Percentiles rank a stretch among this genome's conserved stretches.
These are phyloP conservation scores for Halichondria panicea DNA, from an alignment of 37 sponge, comb jelly and placozoan genomes.

Conservation along the genomic window DNA sequence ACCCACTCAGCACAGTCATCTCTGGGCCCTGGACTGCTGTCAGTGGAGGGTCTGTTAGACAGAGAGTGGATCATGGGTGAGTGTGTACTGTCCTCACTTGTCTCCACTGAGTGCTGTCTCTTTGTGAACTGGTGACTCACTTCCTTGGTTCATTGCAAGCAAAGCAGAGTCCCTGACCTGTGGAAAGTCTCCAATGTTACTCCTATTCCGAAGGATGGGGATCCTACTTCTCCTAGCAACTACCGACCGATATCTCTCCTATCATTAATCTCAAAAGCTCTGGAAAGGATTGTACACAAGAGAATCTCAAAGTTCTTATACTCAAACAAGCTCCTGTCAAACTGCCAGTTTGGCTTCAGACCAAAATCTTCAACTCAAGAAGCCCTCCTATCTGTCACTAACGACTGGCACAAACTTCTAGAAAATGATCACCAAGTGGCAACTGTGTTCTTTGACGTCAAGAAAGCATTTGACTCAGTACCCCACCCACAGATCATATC, in stretches of 20 bases:
- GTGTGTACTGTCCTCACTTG: too few relatives aligned
- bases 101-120: too few relatives aligned
- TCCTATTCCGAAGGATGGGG: conserved; percentile 13
- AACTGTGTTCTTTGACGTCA: too few relatives aligned
- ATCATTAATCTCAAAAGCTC: conserved; percentile 14
- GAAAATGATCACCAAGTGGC: neutral
- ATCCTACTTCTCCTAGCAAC: conserved; percentile 6
- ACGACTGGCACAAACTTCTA: conserved; percentile 1
- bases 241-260: conserved; percentile 28
- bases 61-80: too few relatives aligned
- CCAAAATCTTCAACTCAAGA: conserved; percentile 19
- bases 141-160: too few relatives aligned
- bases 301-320: conserved; percentile 11
- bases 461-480: conserved; percentile 2
- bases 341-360: conserved; percentile 27
- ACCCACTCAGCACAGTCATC: too few relatives aligned
- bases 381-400: conserved; percentile 8
- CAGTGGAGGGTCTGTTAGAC: too few relatives aligned
- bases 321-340: conserved; percentile 29
- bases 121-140: too few relatives aligned
- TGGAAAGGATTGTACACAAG: conserved; percentile 17
- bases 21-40: too few relatives aligned
- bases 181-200: conserved; percentile 23
- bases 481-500: conserved; percentile 8
- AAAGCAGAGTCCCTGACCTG: too few relatives aligned